Evolutionary conservation across 2,113 vertebrate genomes (phyloP).

Genomic region (Elachura formosa): DNA sequence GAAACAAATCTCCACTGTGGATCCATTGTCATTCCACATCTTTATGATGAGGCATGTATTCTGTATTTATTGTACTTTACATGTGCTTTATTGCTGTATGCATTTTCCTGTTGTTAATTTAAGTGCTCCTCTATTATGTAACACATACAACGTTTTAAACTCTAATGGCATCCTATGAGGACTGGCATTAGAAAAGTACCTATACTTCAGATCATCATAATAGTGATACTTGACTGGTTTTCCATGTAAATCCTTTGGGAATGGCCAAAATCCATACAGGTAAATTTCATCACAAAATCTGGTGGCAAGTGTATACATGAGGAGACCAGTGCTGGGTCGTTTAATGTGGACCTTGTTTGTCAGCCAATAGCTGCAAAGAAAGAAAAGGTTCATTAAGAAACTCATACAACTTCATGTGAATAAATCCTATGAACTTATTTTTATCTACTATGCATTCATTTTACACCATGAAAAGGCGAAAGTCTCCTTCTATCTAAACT

Average conservation of each 20-base stretch:
- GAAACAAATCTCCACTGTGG: constrained; percentile 36
- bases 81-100: constrained; percentile 70
- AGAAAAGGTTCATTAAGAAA: constrained; percentile 25
- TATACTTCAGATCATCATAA: constrained; percentile 85
- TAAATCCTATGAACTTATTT: background rate
- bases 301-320: constrained; percentile 88
- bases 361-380: constrained; percentile 82
- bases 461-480: background rate
- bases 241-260: constrained; percentile 83
- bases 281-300: constrained; percentile 90
- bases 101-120: constrained; percentile 86
- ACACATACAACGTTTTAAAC: constrained; percentile 81
- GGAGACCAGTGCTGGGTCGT: constrained; percentile 85
- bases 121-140: constrained; percentile 84
- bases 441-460: background rate
- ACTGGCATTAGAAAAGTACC: constrained; percentile 84
- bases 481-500: background rate
- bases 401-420: background rate
- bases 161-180: constrained; percentile 90
- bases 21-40: constrained; percentile 56
- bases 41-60: constrained; percentile 42
- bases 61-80: constrained; percentile 6
- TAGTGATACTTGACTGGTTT: constrained; percentile 88
- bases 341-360: constrained; percentile 90
- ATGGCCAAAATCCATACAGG: constrained; percentile 89